A percentile compares a stretch with the other conserved stretches of the same genome.
phyloP scores from a whole-genome alignment of 2,113 vertebrate species.

The Stercorarius parasiticus region DNA sequence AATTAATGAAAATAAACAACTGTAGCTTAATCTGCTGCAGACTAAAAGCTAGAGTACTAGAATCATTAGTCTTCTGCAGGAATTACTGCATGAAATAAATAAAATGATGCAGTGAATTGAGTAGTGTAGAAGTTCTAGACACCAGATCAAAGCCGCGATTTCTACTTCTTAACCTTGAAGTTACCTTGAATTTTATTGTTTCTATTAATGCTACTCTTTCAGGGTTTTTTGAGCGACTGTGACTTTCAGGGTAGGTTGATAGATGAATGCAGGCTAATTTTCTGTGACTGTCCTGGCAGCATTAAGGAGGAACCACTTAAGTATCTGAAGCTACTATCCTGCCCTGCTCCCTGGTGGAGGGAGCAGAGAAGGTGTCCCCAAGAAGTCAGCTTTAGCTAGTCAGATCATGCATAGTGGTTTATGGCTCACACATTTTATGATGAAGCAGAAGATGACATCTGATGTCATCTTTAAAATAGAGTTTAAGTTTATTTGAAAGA shows the following conservation, averaged over 20 bases:
- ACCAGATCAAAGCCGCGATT: neutral
- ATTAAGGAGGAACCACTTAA: neutral
- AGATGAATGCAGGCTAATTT: neutral
- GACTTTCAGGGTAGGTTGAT: neutral
- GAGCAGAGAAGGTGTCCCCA: conserved; percentile 42
- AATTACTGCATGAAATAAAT: neutral
- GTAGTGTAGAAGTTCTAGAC: neutral
- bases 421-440: neutral
- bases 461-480: neutral
- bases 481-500: neutral
- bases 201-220: neutral
- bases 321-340: conserved; percentile 45
- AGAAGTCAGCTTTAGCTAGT: neutral
- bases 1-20: conserved; percentile 32
- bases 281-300: neutral
- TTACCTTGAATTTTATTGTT: neutral
- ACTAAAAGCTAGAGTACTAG: neutral
- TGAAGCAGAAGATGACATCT: neutral
- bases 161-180: neutral
- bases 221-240: neutral
- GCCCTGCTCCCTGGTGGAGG: conserved; percentile 55
- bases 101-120: neutral
- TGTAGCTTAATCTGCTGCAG: neutral
- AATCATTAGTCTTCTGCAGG: neutral
- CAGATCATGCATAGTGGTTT: neutral